These are phyloP conservation scores for Melipona quadrifasciata DNA, from an alignment of 1,140 invertebrate species.

Conservation along the genomic window DNA sequence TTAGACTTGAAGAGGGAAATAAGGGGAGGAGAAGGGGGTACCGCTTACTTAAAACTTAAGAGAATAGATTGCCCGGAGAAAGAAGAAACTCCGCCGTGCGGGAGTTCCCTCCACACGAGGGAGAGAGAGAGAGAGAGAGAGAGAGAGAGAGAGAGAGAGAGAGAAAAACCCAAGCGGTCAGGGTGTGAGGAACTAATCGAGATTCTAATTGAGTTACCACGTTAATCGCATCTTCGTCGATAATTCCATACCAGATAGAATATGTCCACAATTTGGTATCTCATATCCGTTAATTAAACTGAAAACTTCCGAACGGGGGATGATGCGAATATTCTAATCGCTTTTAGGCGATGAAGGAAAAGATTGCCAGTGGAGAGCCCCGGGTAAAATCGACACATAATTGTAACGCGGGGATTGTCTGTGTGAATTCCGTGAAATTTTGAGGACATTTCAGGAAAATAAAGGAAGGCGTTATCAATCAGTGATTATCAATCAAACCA, in stretches of 20 bases:
- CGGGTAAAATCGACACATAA: background rate
- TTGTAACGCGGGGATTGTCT: too few species aligned
- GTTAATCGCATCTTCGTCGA: conserved; percentile 52
- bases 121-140: background rate
- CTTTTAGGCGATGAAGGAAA: conserved; percentile 22
- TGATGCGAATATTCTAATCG: conserved; percentile 24
- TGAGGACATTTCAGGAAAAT: too few species aligned
- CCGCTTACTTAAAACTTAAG: conserved; percentile 57
- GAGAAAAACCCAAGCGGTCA: background rate
- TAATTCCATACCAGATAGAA: conserved; percentile 50
- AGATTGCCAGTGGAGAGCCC: background rate
- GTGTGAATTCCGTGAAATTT: too few species aligned
- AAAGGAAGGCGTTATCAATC: too few species aligned
- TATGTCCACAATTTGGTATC: conserved; percentile 56
- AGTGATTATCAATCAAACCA: too few species aligned
- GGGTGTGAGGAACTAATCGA: conserved; percentile 57
- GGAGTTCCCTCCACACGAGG: background rate
- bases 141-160: background rate
- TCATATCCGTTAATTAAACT: conserved; percentile 56
- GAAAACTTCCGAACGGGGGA: conserved; percentile 44
- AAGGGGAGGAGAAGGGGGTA: background rate
- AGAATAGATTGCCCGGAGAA: conserved; percentile 21
- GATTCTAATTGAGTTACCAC: conserved; percentile 61
- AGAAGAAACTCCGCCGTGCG: conserved; percentile 26
- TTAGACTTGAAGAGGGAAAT: background rate